Evolutionary conservation across 2,888 invertebrate species (phyloP).

Genomic region (Anaspis maculata): DNA sequence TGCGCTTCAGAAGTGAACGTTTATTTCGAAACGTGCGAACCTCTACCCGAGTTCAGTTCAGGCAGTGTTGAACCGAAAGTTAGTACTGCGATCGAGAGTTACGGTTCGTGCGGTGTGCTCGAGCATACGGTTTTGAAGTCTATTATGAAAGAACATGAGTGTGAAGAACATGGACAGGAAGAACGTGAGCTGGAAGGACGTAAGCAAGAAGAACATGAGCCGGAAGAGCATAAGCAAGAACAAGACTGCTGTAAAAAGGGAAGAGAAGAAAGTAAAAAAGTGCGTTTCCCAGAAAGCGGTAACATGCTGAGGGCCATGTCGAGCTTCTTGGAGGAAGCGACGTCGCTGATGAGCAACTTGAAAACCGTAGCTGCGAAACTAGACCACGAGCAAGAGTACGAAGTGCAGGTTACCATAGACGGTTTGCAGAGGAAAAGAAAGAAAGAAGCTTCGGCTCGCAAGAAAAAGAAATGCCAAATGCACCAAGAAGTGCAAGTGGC

Average conservation of each 20-base stretch:
- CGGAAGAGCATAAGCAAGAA: slow-evolving; percentile 26
- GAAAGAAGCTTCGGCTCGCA: slow-evolving; percentile 4
- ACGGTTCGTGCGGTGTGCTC: slow-evolving; percentile 18
- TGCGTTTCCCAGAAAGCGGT: slow-evolving; percentile 25
- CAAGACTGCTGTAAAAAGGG: too few relatives aligned
- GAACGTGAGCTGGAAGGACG: slow-evolving; percentile 29
- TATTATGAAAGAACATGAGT: slow-evolving; percentile 21
- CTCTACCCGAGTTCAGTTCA: not conserved
- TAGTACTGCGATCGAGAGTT: slow-evolving; percentile 10
- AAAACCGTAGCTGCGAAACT: slow-evolving; percentile 23
- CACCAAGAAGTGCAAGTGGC: too few relatives aligned
- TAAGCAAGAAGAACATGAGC: slow-evolving; percentile 25
- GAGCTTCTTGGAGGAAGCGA: slow-evolving; percentile 40
- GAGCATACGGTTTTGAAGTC: slow-evolving; percentile 31
- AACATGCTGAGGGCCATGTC: slow-evolving; percentile 38
- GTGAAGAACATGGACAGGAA: not conserved
- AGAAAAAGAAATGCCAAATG: slow-evolving; percentile 7
- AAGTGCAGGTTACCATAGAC: slow-evolving; percentile 31
- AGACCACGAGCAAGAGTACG: slow-evolving; percentile 21
- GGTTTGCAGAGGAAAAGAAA: slow-evolving; percentile 15
- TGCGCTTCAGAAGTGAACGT: slow-evolving; percentile 28
- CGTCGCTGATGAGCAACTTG: slow-evolving; percentile 36
- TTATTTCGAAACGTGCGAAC: not conserved
- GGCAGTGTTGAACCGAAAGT: not conserved
- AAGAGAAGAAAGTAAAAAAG: slow-evolving; percentile 31